phyloP scores from a whole-genome alignment of 2,113 vertebrate genomes.

The Hemiprocne comata region DNA sequence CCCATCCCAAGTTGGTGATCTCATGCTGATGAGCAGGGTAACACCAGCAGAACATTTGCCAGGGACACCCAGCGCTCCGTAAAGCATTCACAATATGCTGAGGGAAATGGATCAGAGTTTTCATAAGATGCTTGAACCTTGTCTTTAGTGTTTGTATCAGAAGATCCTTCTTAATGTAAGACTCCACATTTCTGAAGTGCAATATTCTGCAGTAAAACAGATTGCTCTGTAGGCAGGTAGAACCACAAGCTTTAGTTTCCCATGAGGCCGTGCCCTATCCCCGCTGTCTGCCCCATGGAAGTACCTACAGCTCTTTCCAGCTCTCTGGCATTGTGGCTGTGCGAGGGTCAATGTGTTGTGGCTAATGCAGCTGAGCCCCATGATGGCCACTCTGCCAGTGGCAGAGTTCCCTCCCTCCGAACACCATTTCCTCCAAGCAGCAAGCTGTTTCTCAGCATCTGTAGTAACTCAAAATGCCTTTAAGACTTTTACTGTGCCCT shows the following conservation, averaged over 20 bases:
- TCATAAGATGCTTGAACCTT: neutral
- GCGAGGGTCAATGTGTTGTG: rapidly evolving
- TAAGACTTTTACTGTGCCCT: neutral
- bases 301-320: neutral
- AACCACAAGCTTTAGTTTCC: neutral
- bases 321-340: neutral
- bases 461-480: neutral
- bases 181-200: rapidly evolving
- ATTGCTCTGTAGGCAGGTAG: neutral
- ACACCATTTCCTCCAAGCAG: neutral
- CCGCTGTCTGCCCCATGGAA: neutral
- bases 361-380: rapidly evolving
- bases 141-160: neutral
- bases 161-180: neutral
- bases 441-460: neutral
- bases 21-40: neutral
- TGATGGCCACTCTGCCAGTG: neutral
- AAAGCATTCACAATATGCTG: neutral
- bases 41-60: neutral
- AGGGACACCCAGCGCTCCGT: neutral
- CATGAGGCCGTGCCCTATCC: rapidly evolving
- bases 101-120: neutral
- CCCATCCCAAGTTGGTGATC: neutral
- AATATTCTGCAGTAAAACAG: rapidly evolving
- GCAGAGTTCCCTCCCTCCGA: neutral